Percentiles rank a stretch among this genome's conserved stretches.
These are phyloP conservation scores for Strix uralensis DNA, from an alignment of 2,113 vertebrate species.

Conservation along the genomic window DNA sequence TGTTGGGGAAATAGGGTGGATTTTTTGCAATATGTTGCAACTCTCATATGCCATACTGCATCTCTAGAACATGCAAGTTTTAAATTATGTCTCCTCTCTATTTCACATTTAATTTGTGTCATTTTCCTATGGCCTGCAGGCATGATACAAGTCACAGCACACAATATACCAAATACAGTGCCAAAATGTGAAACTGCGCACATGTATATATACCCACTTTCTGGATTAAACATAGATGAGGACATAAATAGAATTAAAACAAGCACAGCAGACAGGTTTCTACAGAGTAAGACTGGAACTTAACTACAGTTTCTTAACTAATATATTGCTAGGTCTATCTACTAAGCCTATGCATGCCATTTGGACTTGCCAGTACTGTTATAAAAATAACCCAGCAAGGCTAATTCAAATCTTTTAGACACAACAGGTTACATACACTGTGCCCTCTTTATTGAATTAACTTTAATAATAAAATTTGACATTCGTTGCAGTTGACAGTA, in stretches of 20 bases:
- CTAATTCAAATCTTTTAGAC: neutral
- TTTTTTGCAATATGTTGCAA: constrained; percentile 51
- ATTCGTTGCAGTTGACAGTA: neutral
- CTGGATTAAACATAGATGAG: constrained; percentile 46
- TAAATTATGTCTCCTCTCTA: constrained; percentile 1
- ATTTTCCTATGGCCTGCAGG: constrained; percentile 48
- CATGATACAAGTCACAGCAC: constrained; percentile 53
- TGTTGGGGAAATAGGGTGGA: constrained; percentile 38
- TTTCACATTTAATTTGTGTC: constrained; percentile 33
- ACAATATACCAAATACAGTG: constrained; percentile 8
- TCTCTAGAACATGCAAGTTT: constrained; percentile 41
- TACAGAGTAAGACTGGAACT: neutral
- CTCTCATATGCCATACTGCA: constrained; percentile 34
- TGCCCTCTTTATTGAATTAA: neutral
- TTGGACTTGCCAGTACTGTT: neutral
- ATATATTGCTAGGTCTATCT: neutral
- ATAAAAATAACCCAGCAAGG: neutral
- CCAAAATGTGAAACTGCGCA: constrained; percentile 53
- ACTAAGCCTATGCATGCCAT: neutral
- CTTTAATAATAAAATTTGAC: neutral
- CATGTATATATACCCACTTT: constrained; percentile 33
- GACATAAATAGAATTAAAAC: constrained; percentile 44
- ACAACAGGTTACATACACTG: neutral
- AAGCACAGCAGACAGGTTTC: neutral
- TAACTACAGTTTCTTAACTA: neutral